Conservation (phyloP, 2,888 invertebrate genomes). For the Neoscelio sp. region DNA sequence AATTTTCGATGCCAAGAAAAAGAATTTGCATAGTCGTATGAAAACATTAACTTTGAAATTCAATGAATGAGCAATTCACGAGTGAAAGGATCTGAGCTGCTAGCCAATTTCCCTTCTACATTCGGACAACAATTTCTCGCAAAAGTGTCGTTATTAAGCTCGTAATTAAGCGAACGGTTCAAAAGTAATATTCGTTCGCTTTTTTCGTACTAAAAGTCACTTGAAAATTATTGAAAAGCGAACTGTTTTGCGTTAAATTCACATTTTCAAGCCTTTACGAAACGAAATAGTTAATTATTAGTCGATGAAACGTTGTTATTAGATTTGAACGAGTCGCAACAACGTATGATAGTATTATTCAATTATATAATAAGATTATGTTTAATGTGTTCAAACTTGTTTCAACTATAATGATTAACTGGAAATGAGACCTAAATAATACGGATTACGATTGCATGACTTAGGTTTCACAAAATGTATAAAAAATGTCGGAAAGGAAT, state of each 20-base stretch:
- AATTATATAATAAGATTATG: no score
- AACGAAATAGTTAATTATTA: background rate
- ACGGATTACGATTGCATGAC: no score
- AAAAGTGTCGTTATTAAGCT: slow-evolving; percentile 16
- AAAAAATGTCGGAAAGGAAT: no score
- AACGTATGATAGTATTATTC: no score
- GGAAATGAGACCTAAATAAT: no score
- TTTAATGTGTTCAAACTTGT: no score
- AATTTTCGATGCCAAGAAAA: slow-evolving; percentile 55
- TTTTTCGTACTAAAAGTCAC: background rate
- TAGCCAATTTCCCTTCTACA: slow-evolving; percentile 16
- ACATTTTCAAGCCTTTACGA: background rate
- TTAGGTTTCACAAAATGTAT: no score
- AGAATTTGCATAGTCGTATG: slow-evolving; percentile 44
- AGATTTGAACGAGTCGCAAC: no score
- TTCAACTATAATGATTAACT: no score
- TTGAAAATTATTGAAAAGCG: background rate
- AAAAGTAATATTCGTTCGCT: background rate
- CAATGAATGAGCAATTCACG: slow-evolving; percentile 27
- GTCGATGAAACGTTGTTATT: no score
- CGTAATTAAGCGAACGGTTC: slow-evolving; percentile 5
- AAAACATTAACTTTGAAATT: slow-evolving; percentile 51
- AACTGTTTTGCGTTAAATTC: background rate
- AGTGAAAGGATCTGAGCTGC: slow-evolving; percentile 27
- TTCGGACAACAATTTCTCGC: background rate